A percentile compares a stretch with the other conserved stretches of the same genome.
These are phyloP conservation scores for Cichlasoma orientale DNA, from an alignment of 2,797 vertebrate genomes.

Conservation along the genomic window DNA sequence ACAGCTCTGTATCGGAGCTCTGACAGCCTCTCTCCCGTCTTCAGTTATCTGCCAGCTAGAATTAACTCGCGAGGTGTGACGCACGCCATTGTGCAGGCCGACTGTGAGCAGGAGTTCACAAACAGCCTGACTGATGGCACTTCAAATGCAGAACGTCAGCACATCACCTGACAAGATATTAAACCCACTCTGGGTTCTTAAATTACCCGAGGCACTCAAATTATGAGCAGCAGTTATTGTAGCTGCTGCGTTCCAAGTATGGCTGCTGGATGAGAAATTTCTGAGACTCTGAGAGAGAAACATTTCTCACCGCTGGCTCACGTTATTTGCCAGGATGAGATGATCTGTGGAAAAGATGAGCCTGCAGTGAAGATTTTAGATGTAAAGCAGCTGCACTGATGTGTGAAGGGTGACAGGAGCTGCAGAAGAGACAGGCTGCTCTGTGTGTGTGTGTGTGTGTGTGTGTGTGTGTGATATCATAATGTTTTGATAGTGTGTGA, in stretches of 20 bases:
- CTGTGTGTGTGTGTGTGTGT: neutral
- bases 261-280: constrained; percentile 10
- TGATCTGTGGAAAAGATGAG: constrained; percentile 6
- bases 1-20: neutral
- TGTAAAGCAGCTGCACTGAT: constrained; percentile 1
- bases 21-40: constrained; percentile 9
- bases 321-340: neutral
- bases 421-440: neutral
- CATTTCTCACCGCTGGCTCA: neutral
- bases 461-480: neutral
- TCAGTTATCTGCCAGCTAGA: constrained; percentile 30
- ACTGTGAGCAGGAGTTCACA: constrained; percentile 11
- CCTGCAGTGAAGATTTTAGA: constrained; percentile 6
- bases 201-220: constrained; percentile 44
- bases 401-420: neutral
- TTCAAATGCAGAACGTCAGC: constrained; percentile 26
- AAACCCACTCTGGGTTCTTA: neutral
- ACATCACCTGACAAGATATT: constrained; percentile 33
- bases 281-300: constrained; percentile 9
- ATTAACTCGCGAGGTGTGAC: constrained; percentile 31
- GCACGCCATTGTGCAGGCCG: neutral
- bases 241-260: constrained; percentile 10
- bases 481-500: constrained; percentile 22
- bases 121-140: constrained; percentile 28
- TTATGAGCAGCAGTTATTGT: constrained; percentile 31